Conservation (phyloP, 2,113 vertebrate genomes). For the Riparia riparia region DNA sequence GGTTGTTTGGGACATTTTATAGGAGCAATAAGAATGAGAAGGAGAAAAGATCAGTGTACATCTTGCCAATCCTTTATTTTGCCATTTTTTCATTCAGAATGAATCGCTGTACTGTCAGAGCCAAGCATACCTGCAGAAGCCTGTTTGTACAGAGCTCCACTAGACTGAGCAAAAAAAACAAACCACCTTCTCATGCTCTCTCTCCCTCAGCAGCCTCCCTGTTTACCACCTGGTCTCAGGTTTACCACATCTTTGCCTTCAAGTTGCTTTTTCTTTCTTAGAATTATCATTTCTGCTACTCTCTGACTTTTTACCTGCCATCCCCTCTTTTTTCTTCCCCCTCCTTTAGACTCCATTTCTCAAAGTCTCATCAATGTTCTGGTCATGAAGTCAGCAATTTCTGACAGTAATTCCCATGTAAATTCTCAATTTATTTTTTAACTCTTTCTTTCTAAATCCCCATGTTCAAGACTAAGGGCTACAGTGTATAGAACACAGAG, state of each 20-base stretch:
- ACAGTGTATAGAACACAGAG: fast-evolving
- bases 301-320: not conserved
- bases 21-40: not conserved
- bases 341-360: not conserved
- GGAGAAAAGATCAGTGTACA: not conserved
- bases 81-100: not conserved
- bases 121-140: not conserved
- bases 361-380: not conserved
- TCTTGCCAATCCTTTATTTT: not conserved
- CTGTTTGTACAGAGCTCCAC: not conserved
- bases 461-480: not conserved
- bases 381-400: not conserved
- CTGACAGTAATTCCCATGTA: not conserved
- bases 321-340: not conserved
- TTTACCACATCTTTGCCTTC: not conserved
- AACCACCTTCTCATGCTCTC: not conserved
- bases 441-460: not conserved
- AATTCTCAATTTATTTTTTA: not conserved
- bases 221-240: not conserved
- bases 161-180: not conserved
- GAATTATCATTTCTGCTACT: not conserved
- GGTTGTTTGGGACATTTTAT: not conserved
- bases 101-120: not conserved
- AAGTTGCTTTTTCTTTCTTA: not conserved
- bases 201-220: not conserved